Conservation (phyloP, 1,140 invertebrate species). For the Hyles vespertilio region DNA sequence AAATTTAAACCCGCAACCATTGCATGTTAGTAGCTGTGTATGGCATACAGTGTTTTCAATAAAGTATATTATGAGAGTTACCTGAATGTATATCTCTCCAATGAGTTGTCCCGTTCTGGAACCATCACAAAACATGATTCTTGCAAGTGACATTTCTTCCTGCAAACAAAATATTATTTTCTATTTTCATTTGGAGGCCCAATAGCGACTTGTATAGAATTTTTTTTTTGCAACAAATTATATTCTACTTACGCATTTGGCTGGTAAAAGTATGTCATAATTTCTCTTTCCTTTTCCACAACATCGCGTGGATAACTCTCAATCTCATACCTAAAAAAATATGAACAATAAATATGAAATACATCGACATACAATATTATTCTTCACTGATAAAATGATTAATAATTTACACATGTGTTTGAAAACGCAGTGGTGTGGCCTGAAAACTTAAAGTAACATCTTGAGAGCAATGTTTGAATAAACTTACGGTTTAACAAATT, state of each 20-base stretch:
- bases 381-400: no score
- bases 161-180: constrained; percentile 33
- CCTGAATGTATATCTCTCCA: constrained; percentile 77
- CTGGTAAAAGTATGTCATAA: constrained; percentile 87
- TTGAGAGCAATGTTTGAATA: background rate
- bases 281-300: constrained; percentile 87
- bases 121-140: constrained; percentile 75
- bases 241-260: constrained; percentile 72
- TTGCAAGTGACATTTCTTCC: constrained; percentile 68
- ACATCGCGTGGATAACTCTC: constrained; percentile 82
- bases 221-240: no score
- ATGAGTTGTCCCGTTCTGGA: constrained; percentile 61
- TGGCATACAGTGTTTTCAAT: no score
- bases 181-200: no score
- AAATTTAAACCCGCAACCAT: no score
- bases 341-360: background rate
- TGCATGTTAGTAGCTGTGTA: no score
- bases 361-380: no score
- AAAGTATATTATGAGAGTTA: constrained; percentile 50
- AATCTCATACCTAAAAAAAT: constrained; percentile 72
- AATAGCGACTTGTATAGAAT: no score
- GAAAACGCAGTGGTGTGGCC: no score
- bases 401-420: no score
- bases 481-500: constrained; percentile 79
- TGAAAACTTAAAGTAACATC: background rate